Base-by-base conservation (phyloP, 2,888 invertebrate species). In the Nebria brevicollis region DNA sequence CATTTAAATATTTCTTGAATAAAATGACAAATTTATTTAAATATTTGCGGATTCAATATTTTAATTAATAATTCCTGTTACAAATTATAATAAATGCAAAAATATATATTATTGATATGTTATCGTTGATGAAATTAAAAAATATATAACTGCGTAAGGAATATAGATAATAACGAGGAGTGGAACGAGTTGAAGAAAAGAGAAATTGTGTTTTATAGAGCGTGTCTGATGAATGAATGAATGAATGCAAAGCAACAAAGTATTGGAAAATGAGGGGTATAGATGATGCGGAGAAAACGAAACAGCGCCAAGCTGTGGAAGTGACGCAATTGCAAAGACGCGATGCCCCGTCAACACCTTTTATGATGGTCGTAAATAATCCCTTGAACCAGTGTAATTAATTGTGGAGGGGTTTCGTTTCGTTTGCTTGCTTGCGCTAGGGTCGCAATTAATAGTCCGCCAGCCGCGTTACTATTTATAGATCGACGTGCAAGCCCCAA, bases 351-450 rank as follows among this genome's bases (percentile, higher is more conserved):
- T 78, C 78, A 73, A 78, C 78, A 78, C 78, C 72, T 78, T 78
- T 78, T 78, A 78, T 78, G 73, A 78, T 54, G 78, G 65, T 78
- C 78, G 78, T 78, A 78, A 78, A 78, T 78, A 78, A 78, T 78
- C 78, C 73, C 70, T 34, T 68, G 73, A 78, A 73, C 78, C 72
- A 65, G 42, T 66, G 78, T 78, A 78, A 78, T 78, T 78, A 78
- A 78, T 78, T 78, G 78, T 73, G 78, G 73, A 70, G 70, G 70
- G 70, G 13, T 70, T 25, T 25, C 70, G 25, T 3, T 54, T 54
- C 54, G 54, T 54, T 54, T 54, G 54, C 54, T 13, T 11, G 54
- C 54, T 13, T 11, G 54, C 54, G 54, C 54, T 6, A 68, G 70
- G 64, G 72, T 70, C 26, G 77, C 77, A 77, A 77, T 77, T 77